Conservation (phyloP, 2,797 vertebrate species). For the Lophius americanus region DNA sequence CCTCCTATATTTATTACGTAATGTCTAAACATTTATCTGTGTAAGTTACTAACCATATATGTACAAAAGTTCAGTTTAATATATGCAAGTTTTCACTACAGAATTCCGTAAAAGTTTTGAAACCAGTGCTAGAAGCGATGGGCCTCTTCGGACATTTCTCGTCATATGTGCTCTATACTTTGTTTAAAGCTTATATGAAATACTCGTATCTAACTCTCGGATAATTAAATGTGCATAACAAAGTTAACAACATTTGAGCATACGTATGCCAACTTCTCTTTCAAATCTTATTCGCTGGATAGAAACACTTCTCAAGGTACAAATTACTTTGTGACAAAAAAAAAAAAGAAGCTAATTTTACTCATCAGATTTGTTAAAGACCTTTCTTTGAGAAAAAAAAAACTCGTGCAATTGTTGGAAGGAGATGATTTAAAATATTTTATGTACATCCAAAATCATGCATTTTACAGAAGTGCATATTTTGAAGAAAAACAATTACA, state of each 20-base stretch:
- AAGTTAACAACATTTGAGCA: neutral
- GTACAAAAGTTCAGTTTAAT: too few species aligned
- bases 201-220: too few species aligned
- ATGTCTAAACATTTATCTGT: neutral
- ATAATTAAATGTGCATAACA: neutral
- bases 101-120: neutral
- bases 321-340: neutral
- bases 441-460: neutral
- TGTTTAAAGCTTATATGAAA: neutral
- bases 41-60: too few species aligned
- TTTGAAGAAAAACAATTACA: neutral
- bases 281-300: neutral
- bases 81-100: neutral
- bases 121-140: too few species aligned
- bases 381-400: neutral
- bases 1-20: conserved; percentile 20
- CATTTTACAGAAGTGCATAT: neutral
- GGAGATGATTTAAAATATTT: neutral
- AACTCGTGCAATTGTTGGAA: too few species aligned
- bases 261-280: neutral
- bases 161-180: neutral
- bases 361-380: neutral
- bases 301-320: neutral
- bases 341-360: neutral
- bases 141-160: neutral